Evolutionary conservation across 2,797 vertebrate genomes (phyloP).

Genomic region (Amblyopsis hoosieri): DNA sequence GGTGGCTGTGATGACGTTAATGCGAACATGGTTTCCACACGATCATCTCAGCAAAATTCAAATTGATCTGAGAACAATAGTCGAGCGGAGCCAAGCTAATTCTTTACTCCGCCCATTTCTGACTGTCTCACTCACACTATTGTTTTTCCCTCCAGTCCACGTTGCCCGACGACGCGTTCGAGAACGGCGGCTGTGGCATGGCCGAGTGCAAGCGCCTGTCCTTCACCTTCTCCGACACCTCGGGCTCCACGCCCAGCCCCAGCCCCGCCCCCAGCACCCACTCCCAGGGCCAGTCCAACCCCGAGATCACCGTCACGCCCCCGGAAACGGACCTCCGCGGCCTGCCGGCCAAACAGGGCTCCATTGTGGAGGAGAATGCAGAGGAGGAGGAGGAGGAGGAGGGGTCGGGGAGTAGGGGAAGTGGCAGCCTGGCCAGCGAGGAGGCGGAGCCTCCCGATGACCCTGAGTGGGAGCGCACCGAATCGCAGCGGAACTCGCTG

Average conservation of each 20-base stretch:
- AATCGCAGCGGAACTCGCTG: slow-evolving; percentile 66
- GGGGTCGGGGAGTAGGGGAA: slow-evolving; percentile 63
- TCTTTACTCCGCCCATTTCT: neutral
- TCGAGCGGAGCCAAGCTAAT: too few species aligned
- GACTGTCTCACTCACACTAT: neutral
- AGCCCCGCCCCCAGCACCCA: slow-evolving; percentile 67
- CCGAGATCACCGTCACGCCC: slow-evolving; percentile 86
- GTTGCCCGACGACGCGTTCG: slow-evolving; percentile 90
- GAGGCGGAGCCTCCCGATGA: slow-evolving; percentile 68
- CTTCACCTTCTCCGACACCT: slow-evolving; percentile 85
- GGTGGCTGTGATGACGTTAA: too few species aligned
- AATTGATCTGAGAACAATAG: too few species aligned
- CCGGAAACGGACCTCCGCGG: slow-evolving; percentile 71
- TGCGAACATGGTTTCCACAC: too few species aligned
- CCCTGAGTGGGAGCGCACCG: slow-evolving; percentile 75
- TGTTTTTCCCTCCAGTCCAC: slow-evolving; percentile 79
- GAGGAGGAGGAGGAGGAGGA: slow-evolving; percentile 58
- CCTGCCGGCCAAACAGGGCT: slow-evolving; percentile 60
- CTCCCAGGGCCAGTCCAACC: slow-evolving; percentile 79
- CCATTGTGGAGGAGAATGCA: slow-evolving; percentile 67
- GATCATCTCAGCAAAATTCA: too few species aligned
- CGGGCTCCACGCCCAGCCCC: slow-evolving; percentile 65
- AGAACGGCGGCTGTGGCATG: slow-evolving; percentile 77
- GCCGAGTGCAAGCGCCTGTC: slow-evolving; percentile 88
- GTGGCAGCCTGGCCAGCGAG: slow-evolving; percentile 72